Evolutionary conservation across 2,797 vertebrate genomes (phyloP).

Genomic region (Sebastes iracundus): DNA sequence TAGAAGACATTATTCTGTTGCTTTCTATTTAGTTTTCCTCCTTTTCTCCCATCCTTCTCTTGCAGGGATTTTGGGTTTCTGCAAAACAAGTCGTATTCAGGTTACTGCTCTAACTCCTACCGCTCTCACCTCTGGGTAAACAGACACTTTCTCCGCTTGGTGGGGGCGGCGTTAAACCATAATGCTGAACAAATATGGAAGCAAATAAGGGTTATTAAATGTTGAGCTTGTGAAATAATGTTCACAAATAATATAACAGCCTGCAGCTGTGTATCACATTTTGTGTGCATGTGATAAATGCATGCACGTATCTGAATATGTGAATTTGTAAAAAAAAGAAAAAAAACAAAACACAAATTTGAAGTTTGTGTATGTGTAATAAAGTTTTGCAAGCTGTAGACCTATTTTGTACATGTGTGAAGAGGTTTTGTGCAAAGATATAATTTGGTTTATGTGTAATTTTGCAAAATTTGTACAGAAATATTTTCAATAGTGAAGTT

Average conservation of each 20-base stretch:
- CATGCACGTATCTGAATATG: background rate
- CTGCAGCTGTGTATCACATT: background rate
- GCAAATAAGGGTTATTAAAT: background rate
- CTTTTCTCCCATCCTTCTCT: background rate
- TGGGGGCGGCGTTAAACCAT: conserved; percentile 45
- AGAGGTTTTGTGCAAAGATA: background rate
- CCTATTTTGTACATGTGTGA: background rate
- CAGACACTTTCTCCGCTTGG: conserved; percentile 43
- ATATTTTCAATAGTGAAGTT: background rate
- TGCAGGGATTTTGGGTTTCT: conserved; percentile 18
- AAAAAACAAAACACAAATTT: background rate
- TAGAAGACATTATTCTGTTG: conserved; percentile 43
- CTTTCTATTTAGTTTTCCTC: conserved; percentile 38
- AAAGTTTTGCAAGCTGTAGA: background rate
- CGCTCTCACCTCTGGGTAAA: conserved; percentile 37
- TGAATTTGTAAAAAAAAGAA: background rate
- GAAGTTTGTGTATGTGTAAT: background rate
- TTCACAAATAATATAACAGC: background rate
- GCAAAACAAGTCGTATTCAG: conserved; percentile 49
- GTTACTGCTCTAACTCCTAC: conserved; percentile 16
- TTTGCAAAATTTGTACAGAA: accelerated
- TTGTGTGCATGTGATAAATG: background rate
- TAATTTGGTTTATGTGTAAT: background rate
- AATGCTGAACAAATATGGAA: conserved; percentile 28
- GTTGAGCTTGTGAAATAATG: background rate